Conservation (phyloP, 2,888 invertebrate genomes). For the Tolmerus cingulatus region DNA sequence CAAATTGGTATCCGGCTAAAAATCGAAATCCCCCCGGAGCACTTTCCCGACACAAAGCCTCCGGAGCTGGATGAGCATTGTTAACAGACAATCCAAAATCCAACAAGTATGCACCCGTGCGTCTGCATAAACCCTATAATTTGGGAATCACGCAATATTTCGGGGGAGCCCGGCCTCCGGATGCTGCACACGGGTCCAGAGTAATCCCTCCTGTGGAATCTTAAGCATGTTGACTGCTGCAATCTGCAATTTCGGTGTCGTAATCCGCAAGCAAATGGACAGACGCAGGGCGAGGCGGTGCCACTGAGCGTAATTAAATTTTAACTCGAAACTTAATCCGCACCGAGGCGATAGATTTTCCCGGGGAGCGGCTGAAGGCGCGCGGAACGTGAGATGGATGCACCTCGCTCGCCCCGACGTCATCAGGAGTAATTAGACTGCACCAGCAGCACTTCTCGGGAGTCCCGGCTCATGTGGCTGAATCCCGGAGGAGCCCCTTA, state of each 20-base stretch:
- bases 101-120: background rate
- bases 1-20: background rate
- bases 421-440: background rate
- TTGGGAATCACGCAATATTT: slow-evolving; percentile 16
- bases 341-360: background rate
- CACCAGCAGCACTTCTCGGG: background rate
- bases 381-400: background rate
- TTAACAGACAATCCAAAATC: slow-evolving; percentile 4
- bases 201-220: slow-evolving; percentile 6
- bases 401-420: background rate
- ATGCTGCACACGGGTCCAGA: background rate
- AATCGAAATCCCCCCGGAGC: background rate
- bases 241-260: slow-evolving; percentile 4
- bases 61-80: background rate
- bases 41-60: background rate
- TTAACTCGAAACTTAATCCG: slow-evolving; percentile 20
- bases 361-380: background rate
- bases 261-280: slow-evolving; percentile 23
- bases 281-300: background rate
- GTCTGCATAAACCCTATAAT: background rate
- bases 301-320: slow-evolving; percentile 23
- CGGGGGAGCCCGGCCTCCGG: background rate
- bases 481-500: background rate
- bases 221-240: slow-evolving; percentile 20
- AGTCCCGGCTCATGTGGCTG: background rate